Evolutionary conservation across 2,113 vertebrate genomes (phyloP), one percentile per base, ranked within the genome.

Genomic region (Barbus barbus): DNA sequence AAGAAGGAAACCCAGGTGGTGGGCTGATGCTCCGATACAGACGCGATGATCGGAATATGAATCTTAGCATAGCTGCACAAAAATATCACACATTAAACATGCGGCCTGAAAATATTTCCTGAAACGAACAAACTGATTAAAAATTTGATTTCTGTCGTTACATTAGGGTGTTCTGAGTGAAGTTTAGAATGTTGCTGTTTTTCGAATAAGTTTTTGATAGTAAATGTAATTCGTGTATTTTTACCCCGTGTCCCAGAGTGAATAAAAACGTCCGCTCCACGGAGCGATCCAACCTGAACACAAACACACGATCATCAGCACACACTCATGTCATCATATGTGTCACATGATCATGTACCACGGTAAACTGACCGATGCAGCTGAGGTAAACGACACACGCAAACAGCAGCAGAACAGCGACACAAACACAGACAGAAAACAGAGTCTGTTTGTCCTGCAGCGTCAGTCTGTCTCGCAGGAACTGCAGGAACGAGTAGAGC

Each of bases 1-100:
- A 99, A 99, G 95, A 99, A 99, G 90, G 97, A 98, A 84, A 99
- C 97, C 97, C 97, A 99, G 67, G 97, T 98, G 63, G 97, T 99
- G 86, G 96, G 97, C 87, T 99, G 97, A 94, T 99, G 97, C 91
- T 98, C 97, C 63, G 97, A 99, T 89, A 99, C 97, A 0, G 97
- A 99, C 38, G 97, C 97, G 90, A 98, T 99, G 94, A 99, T 99
- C 89, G 97, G 97, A 93, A 98, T 98, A 93, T 99, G 97, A 95
- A 98, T 97, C 96, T 99, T 98, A 88, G 97, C 97, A 87, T 99
- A 99, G 92, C 97, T 99, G 28, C 61, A 11, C 41, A 31, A 31
- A 63, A 31, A 63, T 20, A 53, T 51, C 46, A 16, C 4, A 28
- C n/a, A n/a, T n/a, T n/a, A n/a, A n/a, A n/a, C n/a, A n/a, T n/a